Evolutionary conservation across 2,797 vertebrate genomes (phyloP), one percentile per base, ranked within the genome.

Genomic region (Hoplostethus atlanticus): DNA sequence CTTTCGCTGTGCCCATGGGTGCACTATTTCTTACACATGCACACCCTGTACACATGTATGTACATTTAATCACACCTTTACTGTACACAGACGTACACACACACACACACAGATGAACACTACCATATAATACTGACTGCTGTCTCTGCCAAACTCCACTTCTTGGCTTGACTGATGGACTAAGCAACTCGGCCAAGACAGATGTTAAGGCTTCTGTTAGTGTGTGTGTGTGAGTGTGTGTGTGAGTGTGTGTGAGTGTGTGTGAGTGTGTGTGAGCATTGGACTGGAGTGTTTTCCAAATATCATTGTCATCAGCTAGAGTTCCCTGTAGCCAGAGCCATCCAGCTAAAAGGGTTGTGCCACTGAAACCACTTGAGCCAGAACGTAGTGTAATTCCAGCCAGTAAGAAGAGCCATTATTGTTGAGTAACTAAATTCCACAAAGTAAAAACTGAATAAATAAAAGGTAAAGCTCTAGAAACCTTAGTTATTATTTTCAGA

Each of bases 371-470:
- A 66, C 77, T 65, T 28, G 65, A 84, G 67, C 12, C 65, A 56
- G 64, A 80, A 77, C 68, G 68, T 46, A 66, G 16, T 77, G 66
- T 75, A 48, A 84, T 84, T 79, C 70, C 59, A 76, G 42, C 42
- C 61, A 38, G 31, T 1, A 13, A 53, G 54, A 70, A 68, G 28
- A 79, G 73, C 59, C 69, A 68, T 82, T 83, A 58, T 75, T 64
- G 61, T 64, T 77, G 76, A 74, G 67, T 62, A 82, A 80, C 69
- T 79, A 74, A 80, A 83, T 65, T 81, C 47, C 51, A 77, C 9
- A 38, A 73, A 71, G 76, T 55, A 69, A 71, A 64, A 40, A 70
- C 40, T 46, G 53, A 47, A 80, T 85, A 76, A 2, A 80, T 85
- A 44, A 71, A 77, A 61, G 64, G 52, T 86, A 38, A 77, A 79